Evolutionary conservation across 2,888 invertebrate genomes (phyloP).

Genomic region (Stenichneumon culpator): DNA sequence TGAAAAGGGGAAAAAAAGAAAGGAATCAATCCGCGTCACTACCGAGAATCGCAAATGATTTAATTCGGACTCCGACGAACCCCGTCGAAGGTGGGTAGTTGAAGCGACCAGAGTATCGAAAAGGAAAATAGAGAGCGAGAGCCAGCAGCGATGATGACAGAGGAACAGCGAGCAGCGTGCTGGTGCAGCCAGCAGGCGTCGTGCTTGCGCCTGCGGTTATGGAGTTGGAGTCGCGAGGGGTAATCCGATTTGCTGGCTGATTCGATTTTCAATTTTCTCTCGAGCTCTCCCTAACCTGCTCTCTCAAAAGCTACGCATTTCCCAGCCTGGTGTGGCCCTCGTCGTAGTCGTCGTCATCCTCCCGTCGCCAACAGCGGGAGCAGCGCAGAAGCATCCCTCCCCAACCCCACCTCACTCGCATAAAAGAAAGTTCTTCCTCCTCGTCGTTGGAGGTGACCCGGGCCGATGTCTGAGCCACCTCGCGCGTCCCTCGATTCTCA

Average conservation of each 20-base stretch:
- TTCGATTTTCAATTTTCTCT: conserved; percentile 82
- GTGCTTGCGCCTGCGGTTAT: conserved; percentile 75
- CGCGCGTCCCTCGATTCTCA: conserved; percentile 26
- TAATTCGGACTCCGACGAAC: conserved; percentile 67
- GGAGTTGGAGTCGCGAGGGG: conserved; percentile 73
- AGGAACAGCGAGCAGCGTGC: conserved; percentile 56
- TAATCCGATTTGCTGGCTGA: conserved; percentile 80
- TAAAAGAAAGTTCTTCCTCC: conserved; percentile 66
- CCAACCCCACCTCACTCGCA: conserved; percentile 35
- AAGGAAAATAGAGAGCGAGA: conserved; percentile 39
- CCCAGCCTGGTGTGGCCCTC: conserved; percentile 64
- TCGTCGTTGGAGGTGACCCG: conserved; percentile 56
- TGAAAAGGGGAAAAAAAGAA: conserved; percentile 18
- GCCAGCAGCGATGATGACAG: conserved; percentile 63
- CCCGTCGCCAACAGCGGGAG: conserved; percentile 51
- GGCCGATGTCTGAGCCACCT: conserved; percentile 55
- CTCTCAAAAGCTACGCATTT: conserved; percentile 75
- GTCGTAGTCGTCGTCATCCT: conserved; percentile 46
- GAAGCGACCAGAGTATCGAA: conserved; percentile 17
- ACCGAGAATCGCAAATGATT: conserved; percentile 71
- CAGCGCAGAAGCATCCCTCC: conserved; percentile 56
- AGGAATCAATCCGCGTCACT: conserved; percentile 61
- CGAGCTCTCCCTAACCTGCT: conserved; percentile 72
- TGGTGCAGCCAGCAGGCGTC: conserved; percentile 52
- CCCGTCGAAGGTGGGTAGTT: conserved; percentile 17